These are phyloP conservation scores for Lordiphosa andalusiaca DNA, from an alignment of 2,888 invertebrate species.

Conservation along the genomic window DNA sequence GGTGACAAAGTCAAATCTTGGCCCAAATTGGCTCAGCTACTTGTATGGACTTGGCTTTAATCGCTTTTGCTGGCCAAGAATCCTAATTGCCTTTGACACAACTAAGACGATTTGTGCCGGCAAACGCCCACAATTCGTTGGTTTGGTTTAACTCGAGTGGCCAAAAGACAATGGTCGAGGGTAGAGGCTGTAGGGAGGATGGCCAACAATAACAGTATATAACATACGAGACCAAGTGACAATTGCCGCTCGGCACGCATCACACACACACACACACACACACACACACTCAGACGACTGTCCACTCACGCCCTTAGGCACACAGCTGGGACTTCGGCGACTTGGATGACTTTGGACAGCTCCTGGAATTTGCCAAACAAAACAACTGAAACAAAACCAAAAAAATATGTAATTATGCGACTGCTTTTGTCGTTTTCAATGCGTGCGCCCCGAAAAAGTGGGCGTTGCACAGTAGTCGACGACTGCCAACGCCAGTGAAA, in stretches of 20 bases:
- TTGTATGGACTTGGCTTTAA: slow-evolving; percentile 22
- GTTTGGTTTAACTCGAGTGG: slow-evolving; percentile 32
- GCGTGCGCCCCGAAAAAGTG: slow-evolving; percentile 53
- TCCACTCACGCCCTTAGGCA: slow-evolving; percentile 45
- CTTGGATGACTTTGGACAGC: slow-evolving; percentile 45
- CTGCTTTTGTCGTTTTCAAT: slow-evolving; percentile 21
- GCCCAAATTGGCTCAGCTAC: slow-evolving; percentile 58
- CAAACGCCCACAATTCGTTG: slow-evolving; percentile 42
- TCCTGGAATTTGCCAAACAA: slow-evolving; percentile 62
- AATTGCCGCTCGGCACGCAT: slow-evolving; percentile 62
- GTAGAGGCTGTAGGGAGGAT: slow-evolving; percentile 7
- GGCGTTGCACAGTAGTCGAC: slow-evolving; percentile 72
- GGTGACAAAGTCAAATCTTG: slow-evolving; percentile 41
- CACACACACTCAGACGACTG: slow-evolving; percentile 8
- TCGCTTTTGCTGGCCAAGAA: slow-evolving; percentile 52
- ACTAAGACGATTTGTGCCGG: slow-evolving; percentile 49
- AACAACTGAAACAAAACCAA: slow-evolving; percentile 25
- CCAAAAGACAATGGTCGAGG: slow-evolving; percentile 32
- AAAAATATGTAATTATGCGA: slow-evolving; percentile 60
- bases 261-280: slow-evolving; percentile 16
- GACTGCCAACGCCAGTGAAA: slow-evolving; percentile 71
- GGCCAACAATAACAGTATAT: slow-evolving; percentile 24
- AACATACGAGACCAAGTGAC: slow-evolving; percentile 44
- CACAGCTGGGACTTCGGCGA: slow-evolving; percentile 45
- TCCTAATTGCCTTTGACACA: slow-evolving; percentile 69